Percentiles rank a stretch among this genome's conserved stretches.
Evolutionary conservation across 1,140 invertebrate genomes (phyloP).

Genomic region (Conus betulinus): DNA sequence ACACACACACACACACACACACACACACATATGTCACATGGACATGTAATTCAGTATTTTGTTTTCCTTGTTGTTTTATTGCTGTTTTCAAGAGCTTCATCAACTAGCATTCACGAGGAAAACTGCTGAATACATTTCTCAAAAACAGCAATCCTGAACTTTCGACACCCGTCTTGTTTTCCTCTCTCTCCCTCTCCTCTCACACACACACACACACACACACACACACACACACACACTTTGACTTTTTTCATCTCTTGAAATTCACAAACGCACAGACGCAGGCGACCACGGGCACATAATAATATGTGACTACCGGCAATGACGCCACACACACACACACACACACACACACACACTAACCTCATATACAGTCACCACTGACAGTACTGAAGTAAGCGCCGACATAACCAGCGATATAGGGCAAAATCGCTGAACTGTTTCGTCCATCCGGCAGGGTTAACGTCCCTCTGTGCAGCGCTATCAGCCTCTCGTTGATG

Average conservation of each 20-base stretch:
- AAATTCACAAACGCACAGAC: neutral
- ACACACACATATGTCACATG: too few relatives aligned
- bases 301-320: too few relatives aligned
- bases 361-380: constrained; percentile 11
- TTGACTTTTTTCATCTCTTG: too few relatives aligned
- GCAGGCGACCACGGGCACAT: neutral
- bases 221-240: constrained; percentile 4
- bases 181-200: neutral
- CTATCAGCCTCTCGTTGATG: constrained; percentile 5
- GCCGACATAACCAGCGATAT: neutral
- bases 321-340: neutral
- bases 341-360: constrained; percentile 4
- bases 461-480: constrained; percentile 21
- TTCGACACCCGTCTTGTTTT: too few relatives aligned
- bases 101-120: too few relatives aligned
- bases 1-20: too few relatives aligned
- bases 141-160: too few relatives aligned
- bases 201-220: neutral
- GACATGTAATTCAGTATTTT: too few relatives aligned
- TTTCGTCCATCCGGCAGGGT: constrained; percentile 72
- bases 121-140: too few relatives aligned
- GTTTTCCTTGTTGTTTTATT: too few relatives aligned
- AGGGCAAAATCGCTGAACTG: constrained; percentile 78
- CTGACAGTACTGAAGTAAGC: neutral
- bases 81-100: too few relatives aligned